phyloP scores from a whole-genome alignment of 1,140 invertebrate species.

The Psix sp. region DNA sequence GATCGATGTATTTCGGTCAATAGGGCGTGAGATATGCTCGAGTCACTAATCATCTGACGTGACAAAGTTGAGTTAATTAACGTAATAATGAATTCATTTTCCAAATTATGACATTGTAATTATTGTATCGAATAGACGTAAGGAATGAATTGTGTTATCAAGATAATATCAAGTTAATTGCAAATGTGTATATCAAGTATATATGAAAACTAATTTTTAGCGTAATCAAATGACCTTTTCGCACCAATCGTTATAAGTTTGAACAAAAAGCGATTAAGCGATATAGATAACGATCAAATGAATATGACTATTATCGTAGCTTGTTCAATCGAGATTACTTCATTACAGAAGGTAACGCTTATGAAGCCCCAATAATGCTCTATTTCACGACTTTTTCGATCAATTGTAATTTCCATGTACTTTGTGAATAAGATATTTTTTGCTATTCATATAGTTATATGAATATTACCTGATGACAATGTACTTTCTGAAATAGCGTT shows the following conservation, averaged over 20 bases:
- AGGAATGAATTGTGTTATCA: slow-evolving; percentile 27
- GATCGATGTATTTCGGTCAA: too few relatives aligned
- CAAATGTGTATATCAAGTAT: slow-evolving; percentile 20
- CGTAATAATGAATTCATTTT: too few relatives aligned
- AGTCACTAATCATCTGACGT: too few relatives aligned
- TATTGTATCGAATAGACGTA: too few relatives aligned
- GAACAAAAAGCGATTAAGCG: slow-evolving; percentile 54
- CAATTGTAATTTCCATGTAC: slow-evolving; percentile 42
- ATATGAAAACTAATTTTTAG: slow-evolving; percentile 11
- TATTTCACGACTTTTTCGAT: slow-evolving; percentile 54
- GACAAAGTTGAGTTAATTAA: too few relatives aligned
- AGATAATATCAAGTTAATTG: slow-evolving; percentile 10
- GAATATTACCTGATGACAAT: too few relatives aligned
- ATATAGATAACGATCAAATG: slow-evolving; percentile 47
- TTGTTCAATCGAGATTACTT: slow-evolving; percentile 49
- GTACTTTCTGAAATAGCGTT: too few relatives aligned
- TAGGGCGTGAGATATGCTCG: too few relatives aligned
- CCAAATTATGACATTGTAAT: too few relatives aligned
- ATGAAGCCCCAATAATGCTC: slow-evolving; percentile 45
- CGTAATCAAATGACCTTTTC: slow-evolving; percentile 44
- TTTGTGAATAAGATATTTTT: slow-evolving; percentile 33
- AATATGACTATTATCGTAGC: slow-evolving; percentile 51
- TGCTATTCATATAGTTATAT: too few relatives aligned
- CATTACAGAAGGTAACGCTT: slow-evolving; percentile 41
- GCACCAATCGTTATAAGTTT: slow-evolving; percentile 38